These are phyloP conservation scores for Trichosurus vulpecula DNA, from an alignment of 2,797 vertebrate species.

Conservation along the genomic window DNA sequence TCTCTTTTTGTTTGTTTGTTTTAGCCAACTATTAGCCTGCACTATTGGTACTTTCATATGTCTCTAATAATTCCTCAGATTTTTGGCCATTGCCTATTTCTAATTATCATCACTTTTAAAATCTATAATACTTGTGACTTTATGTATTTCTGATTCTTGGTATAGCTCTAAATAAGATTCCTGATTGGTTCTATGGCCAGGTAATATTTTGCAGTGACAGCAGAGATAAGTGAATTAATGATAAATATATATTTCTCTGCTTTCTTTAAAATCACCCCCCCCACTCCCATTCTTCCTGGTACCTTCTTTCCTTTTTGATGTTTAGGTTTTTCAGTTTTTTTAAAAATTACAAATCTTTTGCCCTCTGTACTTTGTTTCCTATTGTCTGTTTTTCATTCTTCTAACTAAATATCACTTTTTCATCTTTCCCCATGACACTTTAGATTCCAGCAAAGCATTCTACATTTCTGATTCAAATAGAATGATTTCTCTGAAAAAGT, in stretches of 20 bases:
- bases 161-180: neutral
- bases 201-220: neutral
- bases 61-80: neutral
- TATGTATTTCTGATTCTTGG: neutral
- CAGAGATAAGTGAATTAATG: neutral
- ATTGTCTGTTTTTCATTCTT: neutral
- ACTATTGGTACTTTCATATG: neutral
- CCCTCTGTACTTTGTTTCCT: neutral
- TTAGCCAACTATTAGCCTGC: neutral
- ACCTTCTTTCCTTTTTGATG: neutral
- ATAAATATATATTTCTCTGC: neutral
- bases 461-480: slow-evolving; percentile 1
- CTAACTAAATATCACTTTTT: neutral
- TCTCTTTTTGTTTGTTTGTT: no score
- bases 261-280: neutral
- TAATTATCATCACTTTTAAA: neutral
- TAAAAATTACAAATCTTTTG: neutral
- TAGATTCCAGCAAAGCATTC: neutral
- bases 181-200: neutral
- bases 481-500: slow-evolving; percentile 38
- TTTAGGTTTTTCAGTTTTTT: neutral
- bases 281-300: neutral
- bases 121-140: neutral
- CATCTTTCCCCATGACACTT: neutral
- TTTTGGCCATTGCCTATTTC: neutral